phyloP scores from a whole-genome alignment of 2,797 vertebrate species.

The Lates japonicus region DNA sequence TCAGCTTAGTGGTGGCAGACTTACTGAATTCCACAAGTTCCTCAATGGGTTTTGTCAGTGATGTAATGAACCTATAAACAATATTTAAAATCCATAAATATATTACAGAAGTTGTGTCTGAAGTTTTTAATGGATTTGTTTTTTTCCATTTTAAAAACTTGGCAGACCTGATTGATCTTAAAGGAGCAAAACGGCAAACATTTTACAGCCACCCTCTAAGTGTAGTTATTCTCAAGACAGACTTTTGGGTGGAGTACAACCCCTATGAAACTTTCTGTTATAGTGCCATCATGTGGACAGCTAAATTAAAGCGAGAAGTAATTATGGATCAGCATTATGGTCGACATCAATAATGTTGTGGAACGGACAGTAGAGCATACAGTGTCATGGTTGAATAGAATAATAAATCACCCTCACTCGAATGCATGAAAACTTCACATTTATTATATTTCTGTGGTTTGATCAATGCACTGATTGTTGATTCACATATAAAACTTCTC shows the following conservation, averaged over 20 bases:
- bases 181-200: background rate
- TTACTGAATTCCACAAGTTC: background rate
- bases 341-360: background rate
- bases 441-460: background rate
- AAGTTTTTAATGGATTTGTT: background rate
- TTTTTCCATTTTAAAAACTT: background rate
- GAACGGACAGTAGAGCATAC: background rate
- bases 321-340: background rate
- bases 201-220: background rate
- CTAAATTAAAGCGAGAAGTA: background rate
- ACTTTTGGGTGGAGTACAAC: background rate
- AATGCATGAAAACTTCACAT: too few relatives aligned
- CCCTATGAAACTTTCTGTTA: background rate
- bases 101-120: background rate
- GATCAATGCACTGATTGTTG: background rate
- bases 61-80: background rate
- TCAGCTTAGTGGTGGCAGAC: background rate
- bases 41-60: background rate
- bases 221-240: background rate
- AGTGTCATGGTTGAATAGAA: background rate
- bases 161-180: background rate
- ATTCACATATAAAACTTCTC: too few relatives aligned
- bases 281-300: slow-evolving; percentile 23
- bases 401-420: too few relatives aligned
- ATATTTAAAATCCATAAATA: background rate